Evolutionary conservation across 2,113 vertebrate species (phyloP), one percentile per base, ranked within the genome.

Genomic region (Garra rufa): DNA sequence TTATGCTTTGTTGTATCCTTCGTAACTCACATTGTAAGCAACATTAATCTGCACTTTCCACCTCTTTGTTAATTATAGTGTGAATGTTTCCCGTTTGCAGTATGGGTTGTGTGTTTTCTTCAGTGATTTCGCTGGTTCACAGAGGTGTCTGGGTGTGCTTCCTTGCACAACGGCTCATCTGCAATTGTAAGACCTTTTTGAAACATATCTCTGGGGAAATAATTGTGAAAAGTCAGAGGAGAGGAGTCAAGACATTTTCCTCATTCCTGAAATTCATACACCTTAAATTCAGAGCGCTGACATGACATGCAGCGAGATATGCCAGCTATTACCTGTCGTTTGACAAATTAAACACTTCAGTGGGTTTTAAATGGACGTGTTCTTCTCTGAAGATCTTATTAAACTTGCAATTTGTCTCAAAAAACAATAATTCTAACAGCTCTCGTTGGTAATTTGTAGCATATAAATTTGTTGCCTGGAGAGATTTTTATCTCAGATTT

Each of bases 41-140:
- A 52, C 73, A 85, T 85, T 75, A 86, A 41, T 55, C 81, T 67
- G 24, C 83, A 75, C 65, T 82, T 82, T 87, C 61, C 69, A 73
- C 52, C 55, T 73, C 79, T 81, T 75, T 43, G 46, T 61, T 87
- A 87, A 88, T 88, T 85, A 75, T 52, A 77, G 63, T 75, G 65
- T 80, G 74, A 57, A 26, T 48, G 28, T 48, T 78, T 81, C 57
- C 10, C 10, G 83, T 82, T 82, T 69, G n/a, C 86, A 71, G n/a
- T 15, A 52, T 43, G 26, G 43, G 38, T 81, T 67, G 28, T 81
- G 65, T 75, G n/a, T 71, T 63, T 83, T 70, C 67, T 15, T 38
- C 5, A 50, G 44, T 8, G 26, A 63, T 67, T 61, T 76, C 7
- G 2, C 21, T 79, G 14, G n/a, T 80, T 80, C 67, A 19, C 69